Evolutionary conservation across 2,888 invertebrate genomes (phyloP), one percentile per base, ranked within the genome.

Genomic region (Drosophila fungiperda): DNA sequence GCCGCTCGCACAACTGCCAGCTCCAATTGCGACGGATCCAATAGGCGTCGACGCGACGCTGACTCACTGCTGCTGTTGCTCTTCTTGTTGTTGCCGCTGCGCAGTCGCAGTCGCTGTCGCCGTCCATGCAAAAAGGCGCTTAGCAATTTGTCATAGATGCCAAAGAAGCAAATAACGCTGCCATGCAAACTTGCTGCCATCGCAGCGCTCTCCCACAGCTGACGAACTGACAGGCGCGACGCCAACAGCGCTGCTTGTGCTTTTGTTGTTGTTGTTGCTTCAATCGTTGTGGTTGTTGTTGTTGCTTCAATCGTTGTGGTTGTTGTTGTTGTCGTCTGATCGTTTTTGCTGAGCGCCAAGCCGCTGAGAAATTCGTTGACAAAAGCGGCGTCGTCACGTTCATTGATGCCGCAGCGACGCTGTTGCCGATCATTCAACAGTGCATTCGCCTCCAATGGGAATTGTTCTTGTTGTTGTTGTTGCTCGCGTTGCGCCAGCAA

Each of bases 361-460:
- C 78, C 77, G 73, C 83, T 88, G 26, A 92, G 80, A 69, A 93
- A 86, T 80, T 92, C 92, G 66, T 63, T 89, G 9, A 92, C 91
- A 74, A 92, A 90, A 5, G 90, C 89, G 8, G 91, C 89, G 26
- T 91, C 83, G 52, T 75, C 54, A 12, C 84, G 90, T 70, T 92
- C 92, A 76, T 92, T 90, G 70, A 92, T 90, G 67, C 89, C 92
- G 62, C 90, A 83, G 59, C 92, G 87, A 26, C 80, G 74, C 32
- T 66, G 76, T 32, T 62, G 62, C 17, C 48, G 73, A 40, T 76
- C 70, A 26, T 20, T 26, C 1, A 52, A 15, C 26, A 29, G 38
- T 12, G 26, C n/a, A 55, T 7, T 38, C 29, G 26, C 23, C 20
- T 40, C 72, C 64, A 67, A 61, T 58, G 69, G 61, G 8, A 9